These are phyloP conservation scores for Agrotis puta DNA, from an alignment of 2,888 invertebrate genomes.

Conservation along the genomic window DNA sequence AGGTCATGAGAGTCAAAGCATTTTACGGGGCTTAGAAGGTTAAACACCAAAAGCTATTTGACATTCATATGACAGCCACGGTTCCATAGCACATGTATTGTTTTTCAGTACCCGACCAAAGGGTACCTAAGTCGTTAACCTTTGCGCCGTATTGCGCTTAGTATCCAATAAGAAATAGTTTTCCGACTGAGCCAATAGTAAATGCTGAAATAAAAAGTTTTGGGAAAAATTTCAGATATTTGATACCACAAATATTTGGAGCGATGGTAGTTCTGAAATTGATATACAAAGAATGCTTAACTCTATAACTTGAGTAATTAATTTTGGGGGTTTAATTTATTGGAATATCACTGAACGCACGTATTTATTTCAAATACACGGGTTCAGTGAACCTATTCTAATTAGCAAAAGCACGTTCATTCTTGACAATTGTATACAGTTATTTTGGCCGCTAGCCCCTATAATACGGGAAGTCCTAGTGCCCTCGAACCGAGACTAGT, in stretches of 20 bases:
- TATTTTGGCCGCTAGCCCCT: slow-evolving; percentile 3
- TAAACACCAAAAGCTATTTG: slow-evolving; percentile 3
- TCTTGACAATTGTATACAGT: not conserved
- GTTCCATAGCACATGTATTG: not conserved
- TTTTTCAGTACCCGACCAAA: slow-evolving; percentile 19
- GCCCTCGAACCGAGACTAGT: not conserved
- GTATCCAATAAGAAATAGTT: slow-evolving; percentile 32
- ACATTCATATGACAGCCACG: slow-evolving; percentile 10
- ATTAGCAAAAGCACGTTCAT: slow-evolving; percentile 6
- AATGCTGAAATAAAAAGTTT: slow-evolving; percentile 24
- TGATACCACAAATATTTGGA: slow-evolving; percentile 21
- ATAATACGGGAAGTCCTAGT: not conserved
- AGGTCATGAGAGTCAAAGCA: not conserved
- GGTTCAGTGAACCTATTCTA: not conserved
- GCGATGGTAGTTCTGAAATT: slow-evolving; percentile 4
- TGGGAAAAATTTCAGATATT: slow-evolving; percentile 22
- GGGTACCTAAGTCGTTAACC: slow-evolving; percentile 31
- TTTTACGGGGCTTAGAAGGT: not conserved
- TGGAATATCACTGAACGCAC: not conserved
- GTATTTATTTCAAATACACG: too few species aligned
- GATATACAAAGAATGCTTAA: not conserved
- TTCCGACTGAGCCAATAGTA: slow-evolving; percentile 4
- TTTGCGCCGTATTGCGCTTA: slow-evolving; percentile 26
- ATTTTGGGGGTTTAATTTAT: not conserved
- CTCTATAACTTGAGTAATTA: slow-evolving; percentile 4